Conservation (phyloP, 1,140 invertebrate species). For the Euglossa dilemma region DNA sequence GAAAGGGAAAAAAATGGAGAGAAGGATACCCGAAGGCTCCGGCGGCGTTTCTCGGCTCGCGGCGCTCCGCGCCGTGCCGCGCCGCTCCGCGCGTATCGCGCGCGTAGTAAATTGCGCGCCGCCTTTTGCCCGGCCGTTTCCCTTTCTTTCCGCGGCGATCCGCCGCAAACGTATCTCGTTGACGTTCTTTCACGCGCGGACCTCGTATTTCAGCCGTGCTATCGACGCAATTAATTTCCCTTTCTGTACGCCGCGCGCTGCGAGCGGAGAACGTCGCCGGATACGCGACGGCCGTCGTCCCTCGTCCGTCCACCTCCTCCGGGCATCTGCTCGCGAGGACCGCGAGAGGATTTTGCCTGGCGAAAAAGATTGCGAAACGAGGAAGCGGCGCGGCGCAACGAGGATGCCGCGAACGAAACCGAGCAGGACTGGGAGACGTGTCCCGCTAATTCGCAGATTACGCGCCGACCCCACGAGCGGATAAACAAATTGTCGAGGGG, state of each 20-base stretch:
- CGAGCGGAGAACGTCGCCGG: background rate
- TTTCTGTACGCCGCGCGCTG: background rate
- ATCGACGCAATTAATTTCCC: constrained; percentile 44
- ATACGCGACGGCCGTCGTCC: background rate
- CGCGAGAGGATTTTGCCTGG: too few species aligned
- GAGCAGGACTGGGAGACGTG: background rate
- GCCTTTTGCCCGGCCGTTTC: constrained; percentile 10
- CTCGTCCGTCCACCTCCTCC: background rate
- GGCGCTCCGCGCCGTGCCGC: background rate
- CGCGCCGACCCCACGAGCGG: constrained; percentile 18
- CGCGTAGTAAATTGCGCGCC: constrained; percentile 14
- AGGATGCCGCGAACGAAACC: background rate
- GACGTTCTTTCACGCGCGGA: background rate
- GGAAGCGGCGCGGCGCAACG: background rate
- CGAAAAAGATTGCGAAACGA: constrained; percentile 19
- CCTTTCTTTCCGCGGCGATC: background rate
- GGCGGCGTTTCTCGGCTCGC: constrained; percentile 25
- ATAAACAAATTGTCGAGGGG: constrained; percentile 53
- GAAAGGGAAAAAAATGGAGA: constrained; percentile 8
- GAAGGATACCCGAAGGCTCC: constrained; percentile 38
- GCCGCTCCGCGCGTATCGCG: background rate
- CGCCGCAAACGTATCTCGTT: background rate
- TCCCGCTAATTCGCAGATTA: constrained; percentile 43
- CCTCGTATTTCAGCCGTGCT: constrained; percentile 46
- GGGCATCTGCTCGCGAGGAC: background rate